These are phyloP conservation scores for Acinonyx jubatus DNA, from an alignment of 2,113 vertebrate genomes.

Conservation along the genomic window DNA sequence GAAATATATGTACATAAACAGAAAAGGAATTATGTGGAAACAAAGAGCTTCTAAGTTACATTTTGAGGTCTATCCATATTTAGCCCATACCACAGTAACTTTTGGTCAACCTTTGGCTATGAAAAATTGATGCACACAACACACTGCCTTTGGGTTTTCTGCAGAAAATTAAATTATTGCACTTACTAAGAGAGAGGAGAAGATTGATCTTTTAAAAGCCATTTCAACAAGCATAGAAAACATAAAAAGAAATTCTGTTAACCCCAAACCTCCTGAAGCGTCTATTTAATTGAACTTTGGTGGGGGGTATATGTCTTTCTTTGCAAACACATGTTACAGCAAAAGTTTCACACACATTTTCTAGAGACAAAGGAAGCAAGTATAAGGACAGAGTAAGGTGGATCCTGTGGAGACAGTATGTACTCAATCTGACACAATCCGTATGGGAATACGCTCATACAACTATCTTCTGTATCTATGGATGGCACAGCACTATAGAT, in stretches of 20 bases:
- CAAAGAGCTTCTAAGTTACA: not conserved
- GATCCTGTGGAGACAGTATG: not conserved
- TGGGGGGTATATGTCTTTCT: not conserved
- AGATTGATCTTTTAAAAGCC: not conserved
- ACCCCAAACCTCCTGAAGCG: not conserved
- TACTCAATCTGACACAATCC: not conserved
- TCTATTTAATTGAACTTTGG: not conserved
- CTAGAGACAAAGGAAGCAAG: not conserved
- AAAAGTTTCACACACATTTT: not conserved
- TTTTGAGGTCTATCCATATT: not conserved
- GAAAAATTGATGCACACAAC: not conserved
- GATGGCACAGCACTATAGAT: not conserved
- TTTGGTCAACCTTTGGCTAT: not conserved
- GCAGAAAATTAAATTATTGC: conserved; percentile 17
- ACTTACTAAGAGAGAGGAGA: not conserved
- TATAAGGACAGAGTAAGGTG: not conserved
- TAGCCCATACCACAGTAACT: not conserved
- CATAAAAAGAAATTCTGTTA: not conserved
- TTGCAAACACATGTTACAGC: not conserved
- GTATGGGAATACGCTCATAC: too few species aligned
- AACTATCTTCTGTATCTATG: not conserved
- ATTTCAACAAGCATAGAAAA: conserved; percentile 22
- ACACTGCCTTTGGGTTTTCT: not conserved
- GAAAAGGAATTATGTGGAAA: not conserved
- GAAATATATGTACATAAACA: not conserved